Conservation (phyloP, 2,888 invertebrate species). For the Morpho achilles region DNA sequence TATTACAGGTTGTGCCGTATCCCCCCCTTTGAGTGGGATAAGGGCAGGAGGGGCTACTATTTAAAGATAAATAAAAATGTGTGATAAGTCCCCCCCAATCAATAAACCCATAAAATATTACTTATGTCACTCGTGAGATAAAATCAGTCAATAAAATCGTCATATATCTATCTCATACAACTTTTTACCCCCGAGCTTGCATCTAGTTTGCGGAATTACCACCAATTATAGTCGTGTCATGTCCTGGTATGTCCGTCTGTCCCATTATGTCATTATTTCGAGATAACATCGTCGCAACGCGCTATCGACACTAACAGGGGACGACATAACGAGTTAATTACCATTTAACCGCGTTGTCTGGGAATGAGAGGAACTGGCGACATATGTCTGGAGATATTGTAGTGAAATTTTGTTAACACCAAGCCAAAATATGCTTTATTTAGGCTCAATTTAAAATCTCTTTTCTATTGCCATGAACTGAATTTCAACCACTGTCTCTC, state of each 20-base stretch:
- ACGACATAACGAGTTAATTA: conserved; percentile 29
- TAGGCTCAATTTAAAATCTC: no score
- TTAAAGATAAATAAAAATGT: no score
- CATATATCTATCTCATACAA: no score
- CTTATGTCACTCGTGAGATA: no score
- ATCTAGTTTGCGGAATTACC: conserved; percentile 25
- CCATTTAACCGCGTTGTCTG: conserved; percentile 12
- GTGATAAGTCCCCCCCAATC: no score
- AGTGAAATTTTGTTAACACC: not conserved
- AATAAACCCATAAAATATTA: no score
- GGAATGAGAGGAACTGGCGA: conserved; percentile 1
- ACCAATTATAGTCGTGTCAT: conserved; percentile 25
- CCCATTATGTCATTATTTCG: conserved; percentile 32
- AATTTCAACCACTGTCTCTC: no score
- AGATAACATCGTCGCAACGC: conserved; percentile 28
- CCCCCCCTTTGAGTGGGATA: no score
- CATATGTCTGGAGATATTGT: not conserved
- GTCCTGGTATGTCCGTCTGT: conserved; percentile 34
- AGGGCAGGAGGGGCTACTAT: no score
- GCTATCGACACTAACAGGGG: conserved; percentile 21
- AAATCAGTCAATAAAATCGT: no score
- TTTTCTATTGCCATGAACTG: no score
- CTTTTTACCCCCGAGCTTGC: not conserved
- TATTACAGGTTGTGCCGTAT: no score
- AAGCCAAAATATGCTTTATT: not conserved